Conservation (phyloP, 2,113 vertebrate species). For the Stomatorhinus ivindoensis region DNA sequence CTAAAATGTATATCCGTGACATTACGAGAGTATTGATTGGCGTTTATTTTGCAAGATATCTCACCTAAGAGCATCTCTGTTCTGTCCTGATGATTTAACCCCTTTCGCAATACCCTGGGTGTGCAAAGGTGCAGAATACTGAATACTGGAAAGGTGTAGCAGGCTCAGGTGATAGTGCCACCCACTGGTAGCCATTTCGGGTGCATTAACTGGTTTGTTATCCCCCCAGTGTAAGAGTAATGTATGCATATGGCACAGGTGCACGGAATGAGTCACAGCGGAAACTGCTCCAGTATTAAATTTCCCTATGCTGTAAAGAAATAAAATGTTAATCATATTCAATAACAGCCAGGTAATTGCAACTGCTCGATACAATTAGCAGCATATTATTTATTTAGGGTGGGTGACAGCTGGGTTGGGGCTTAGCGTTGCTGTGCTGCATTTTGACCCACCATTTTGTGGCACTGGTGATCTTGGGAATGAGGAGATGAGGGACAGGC, state of each 20-base stretch:
- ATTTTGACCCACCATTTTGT: slow-evolving; percentile 25
- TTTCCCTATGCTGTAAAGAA: slow-evolving; percentile 28
- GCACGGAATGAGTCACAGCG: neutral
- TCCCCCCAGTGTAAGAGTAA: neutral
- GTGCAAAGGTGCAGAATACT: neutral
- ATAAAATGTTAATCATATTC: slow-evolving; percentile 34
- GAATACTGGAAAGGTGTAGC: neutral
- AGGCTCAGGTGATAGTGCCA: neutral
- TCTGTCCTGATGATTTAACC: neutral
- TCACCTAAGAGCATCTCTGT: neutral
- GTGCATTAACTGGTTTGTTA: neutral
- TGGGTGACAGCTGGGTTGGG: slow-evolving; percentile 27
- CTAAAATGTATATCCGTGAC: neutral
- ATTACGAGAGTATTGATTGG: neutral
- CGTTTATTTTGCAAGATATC: neutral
- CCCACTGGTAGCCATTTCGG: neutral
- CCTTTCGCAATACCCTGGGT: neutral
- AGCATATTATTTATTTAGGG: slow-evolving; percentile 27
- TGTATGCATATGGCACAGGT: neutral
- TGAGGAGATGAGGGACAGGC: slow-evolving; percentile 15
- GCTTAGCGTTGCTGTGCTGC: slow-evolving; percentile 1
- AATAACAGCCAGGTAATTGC: slow-evolving; percentile 40
- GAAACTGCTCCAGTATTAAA: slow-evolving; percentile 23
- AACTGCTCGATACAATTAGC: slow-evolving; percentile 34
- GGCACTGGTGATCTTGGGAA: slow-evolving; percentile 28